A percentile compares a stretch with the other conserved stretches of the same genome.
These are phyloP conservation scores for Melinaea marsaeus DNA, from an alignment of 2,888 invertebrate species.

Conservation along the genomic window DNA sequence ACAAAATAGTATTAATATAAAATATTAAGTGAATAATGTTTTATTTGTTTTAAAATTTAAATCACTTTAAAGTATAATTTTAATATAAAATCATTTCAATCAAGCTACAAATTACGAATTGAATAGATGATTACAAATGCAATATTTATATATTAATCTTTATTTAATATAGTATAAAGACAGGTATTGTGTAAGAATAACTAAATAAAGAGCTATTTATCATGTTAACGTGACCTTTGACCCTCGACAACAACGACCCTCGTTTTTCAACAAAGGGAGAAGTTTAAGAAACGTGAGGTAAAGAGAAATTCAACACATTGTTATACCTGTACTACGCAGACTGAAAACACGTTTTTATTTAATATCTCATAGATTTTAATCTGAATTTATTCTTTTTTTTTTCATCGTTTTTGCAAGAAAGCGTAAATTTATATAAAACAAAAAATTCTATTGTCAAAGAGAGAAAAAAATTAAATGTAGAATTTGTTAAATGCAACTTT, in stretches of 20 bases:
- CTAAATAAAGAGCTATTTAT: slow-evolving; percentile 25
- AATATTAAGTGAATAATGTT: too few species aligned
- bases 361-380: slow-evolving; percentile 2
- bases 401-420: too few species aligned
- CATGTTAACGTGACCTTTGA: slow-evolving; percentile 30
- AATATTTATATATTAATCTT: slow-evolving; percentile 1
- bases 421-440: too few species aligned
- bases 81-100: too few species aligned
- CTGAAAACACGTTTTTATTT: neutral
- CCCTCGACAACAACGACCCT: slow-evolving; percentile 20
- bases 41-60: too few species aligned
- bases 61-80: too few species aligned
- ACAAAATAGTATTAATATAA: too few species aligned
- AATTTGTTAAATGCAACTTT: too few species aligned
- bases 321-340: slow-evolving; percentile 9
- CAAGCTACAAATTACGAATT: too few species aligned
- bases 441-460: too few species aligned
- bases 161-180: neutral
- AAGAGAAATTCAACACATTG: slow-evolving; percentile 18
- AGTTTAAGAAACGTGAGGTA: slow-evolving; percentile 41
- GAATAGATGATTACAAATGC: neutral
- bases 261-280: slow-evolving; percentile 22
- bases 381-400: too few species aligned
- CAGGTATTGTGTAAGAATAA: slow-evolving; percentile 13
- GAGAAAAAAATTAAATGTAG: too few species aligned